Evolutionary conservation across 2,113 vertebrate species (phyloP).

Genomic region (Gopherus evgoodei): DNA sequence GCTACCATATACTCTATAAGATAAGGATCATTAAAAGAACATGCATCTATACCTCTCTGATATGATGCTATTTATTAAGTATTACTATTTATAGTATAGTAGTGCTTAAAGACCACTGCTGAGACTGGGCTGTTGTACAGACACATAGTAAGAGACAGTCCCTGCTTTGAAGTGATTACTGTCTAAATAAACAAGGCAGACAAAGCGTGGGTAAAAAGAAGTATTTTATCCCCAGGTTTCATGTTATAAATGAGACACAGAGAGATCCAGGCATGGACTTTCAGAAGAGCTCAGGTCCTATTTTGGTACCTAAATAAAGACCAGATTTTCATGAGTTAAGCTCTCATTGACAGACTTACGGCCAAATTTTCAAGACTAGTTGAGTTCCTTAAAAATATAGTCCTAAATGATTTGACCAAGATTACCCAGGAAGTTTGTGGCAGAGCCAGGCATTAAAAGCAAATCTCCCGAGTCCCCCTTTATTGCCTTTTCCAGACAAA

Average conservation of each 20-base stretch:
- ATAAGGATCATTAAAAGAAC: background rate
- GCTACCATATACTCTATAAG: background rate
- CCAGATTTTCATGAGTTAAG: background rate
- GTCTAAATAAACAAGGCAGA: background rate
- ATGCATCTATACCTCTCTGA: background rate
- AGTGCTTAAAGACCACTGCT: background rate
- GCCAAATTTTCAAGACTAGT: background rate
- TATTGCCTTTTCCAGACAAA: background rate
- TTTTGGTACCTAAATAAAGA: background rate
- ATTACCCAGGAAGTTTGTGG: background rate
- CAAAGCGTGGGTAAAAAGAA: rapidly evolving
- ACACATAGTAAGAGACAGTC: rapidly evolving
- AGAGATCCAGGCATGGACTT: background rate
- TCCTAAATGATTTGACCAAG: too few relatives aligned
- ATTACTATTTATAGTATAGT: background rate
- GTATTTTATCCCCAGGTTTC: rapidly evolving
- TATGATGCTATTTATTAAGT: rapidly evolving
- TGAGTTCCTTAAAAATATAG: background rate
- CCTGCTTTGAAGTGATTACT: rapidly evolving
- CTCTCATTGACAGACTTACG: background rate
- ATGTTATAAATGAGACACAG: rapidly evolving
- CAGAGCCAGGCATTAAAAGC: background rate
- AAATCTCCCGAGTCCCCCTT: background rate
- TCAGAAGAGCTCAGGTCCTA: background rate
- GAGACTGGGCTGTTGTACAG: rapidly evolving